These are phyloP conservation scores for Operophtera brumata DNA, from an alignment of 2,888 invertebrate species.

Conservation along the genomic window DNA sequence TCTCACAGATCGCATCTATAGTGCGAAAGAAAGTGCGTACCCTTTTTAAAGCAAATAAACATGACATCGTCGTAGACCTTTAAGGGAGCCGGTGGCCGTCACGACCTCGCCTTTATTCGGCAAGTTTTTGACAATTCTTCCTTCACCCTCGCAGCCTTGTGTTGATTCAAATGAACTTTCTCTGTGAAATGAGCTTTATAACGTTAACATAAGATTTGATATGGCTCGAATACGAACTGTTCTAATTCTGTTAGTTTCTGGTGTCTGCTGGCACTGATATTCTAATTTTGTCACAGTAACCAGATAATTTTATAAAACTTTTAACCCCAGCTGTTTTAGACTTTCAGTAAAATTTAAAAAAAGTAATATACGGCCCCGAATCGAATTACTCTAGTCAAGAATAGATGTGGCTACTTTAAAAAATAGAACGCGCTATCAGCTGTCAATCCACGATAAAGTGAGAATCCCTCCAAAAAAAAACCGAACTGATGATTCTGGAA, in stretches of 20 bases:
- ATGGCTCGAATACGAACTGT: not conserved
- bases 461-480: too few relatives aligned
- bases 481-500: too few relatives aligned
- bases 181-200: not conserved
- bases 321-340: too few relatives aligned
- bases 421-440: too few relatives aligned
- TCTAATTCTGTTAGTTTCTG: not conserved
- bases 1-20: constrained; percentile 48
- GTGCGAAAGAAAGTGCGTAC: constrained; percentile 61
- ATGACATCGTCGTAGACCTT: constrained; percentile 64
- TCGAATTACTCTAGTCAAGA: too few relatives aligned
- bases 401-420: too few relatives aligned
- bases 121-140: constrained; percentile 66
- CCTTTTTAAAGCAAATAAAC: constrained; percentile 75
- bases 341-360: too few relatives aligned
- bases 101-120: constrained; percentile 65
- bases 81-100: constrained; percentile 56
- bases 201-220: not conserved
- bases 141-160: constrained; percentile 36
- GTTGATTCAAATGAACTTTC: not conserved
- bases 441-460: too few relatives aligned
- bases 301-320: too few relatives aligned
- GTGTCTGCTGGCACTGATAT: too few relatives aligned
- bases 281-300: too few relatives aligned
- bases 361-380: too few relatives aligned